These are phyloP conservation scores for Myocastor coypus DNA, from an alignment of 2,113 vertebrate genomes.

Conservation along the genomic window DNA sequence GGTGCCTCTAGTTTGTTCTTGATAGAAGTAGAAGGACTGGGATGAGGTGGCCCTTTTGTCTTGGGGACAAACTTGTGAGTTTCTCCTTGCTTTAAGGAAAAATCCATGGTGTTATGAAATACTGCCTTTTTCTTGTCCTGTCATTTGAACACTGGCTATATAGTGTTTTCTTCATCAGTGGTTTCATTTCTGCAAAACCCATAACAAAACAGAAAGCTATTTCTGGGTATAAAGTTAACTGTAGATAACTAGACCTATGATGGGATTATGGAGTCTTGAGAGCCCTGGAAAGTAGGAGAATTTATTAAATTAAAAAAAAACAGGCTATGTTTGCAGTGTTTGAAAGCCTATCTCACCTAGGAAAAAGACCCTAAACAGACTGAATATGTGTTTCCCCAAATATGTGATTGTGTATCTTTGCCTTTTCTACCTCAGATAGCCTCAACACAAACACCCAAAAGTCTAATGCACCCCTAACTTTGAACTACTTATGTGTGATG, in stretches of 20 bases:
- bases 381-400: neutral
- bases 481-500: neutral
- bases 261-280: neutral
- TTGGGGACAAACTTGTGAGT: neutral
- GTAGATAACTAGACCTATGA: constrained; percentile 38
- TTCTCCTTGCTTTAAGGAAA: constrained; percentile 51
- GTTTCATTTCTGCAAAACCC: constrained; percentile 77
- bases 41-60: neutral
- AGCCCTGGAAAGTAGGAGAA: neutral
- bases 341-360: neutral
- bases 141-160: constrained; percentile 48
- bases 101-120: neutral
- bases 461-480: neutral
- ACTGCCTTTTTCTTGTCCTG: neutral
- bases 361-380: neutral
- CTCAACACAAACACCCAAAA: neutral
- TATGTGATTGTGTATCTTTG: neutral
- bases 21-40: neutral
- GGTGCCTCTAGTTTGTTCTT: neutral
- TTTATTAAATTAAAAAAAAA: neutral
- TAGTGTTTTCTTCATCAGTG: constrained; percentile 66
- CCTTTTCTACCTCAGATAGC: neutral
- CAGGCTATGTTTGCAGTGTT: neutral
- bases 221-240: constrained; percentile 61
- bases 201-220: constrained; percentile 48